Base-by-base conservation (phyloP, 2,888 invertebrate species). In the Aphidoletes aphidimyza region DNA sequence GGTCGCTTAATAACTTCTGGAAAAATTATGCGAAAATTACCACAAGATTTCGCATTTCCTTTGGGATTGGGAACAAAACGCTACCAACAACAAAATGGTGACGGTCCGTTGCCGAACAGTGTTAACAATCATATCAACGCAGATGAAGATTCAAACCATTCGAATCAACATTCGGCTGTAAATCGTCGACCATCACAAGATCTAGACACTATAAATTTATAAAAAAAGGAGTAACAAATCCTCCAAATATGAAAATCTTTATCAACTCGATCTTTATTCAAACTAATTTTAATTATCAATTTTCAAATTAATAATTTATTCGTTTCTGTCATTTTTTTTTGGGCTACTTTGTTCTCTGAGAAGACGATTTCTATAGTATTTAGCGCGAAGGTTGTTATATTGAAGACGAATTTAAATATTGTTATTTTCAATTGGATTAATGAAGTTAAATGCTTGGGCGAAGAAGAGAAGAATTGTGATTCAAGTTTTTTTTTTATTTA, bases 1-100 rank as follows among this genome's bases (percentile, higher is more conserved):
- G 98, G 98, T 83, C 93, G 97, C 30, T 95, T 99, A 87, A 99
- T 99, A 89, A 99, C 98, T 17, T 97, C 97, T 84, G 98, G 98
- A 85, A 97, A 97, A 91, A 97, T 98, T 88, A 98, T 98, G 97
- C 93, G 94, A 86, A 94, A 95, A 89, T 91, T 95, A 89, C 95
- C 95, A 85, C 95, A 95, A 89, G 95, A 95, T 89, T 95, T 95
- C 86, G 95, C 94, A 88, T 94, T 95, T 86, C 93, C 94, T 3
- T 92, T 95, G 86, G 92, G 88, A 86, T 89, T 88, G 89, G 91
- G 89, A 89, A 91, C 89, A 86, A 91, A 89, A 89, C 83, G 83
- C 1, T 39, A 39, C 22, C 90, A 88, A 89, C 89, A 86, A 89
- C 45, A 86, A 85, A 69, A 86, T 34, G 30, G 45, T 26, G 26